These are phyloP conservation scores for Biston betularia DNA, from an alignment of 2,888 invertebrate species.

Conservation along the genomic window DNA sequence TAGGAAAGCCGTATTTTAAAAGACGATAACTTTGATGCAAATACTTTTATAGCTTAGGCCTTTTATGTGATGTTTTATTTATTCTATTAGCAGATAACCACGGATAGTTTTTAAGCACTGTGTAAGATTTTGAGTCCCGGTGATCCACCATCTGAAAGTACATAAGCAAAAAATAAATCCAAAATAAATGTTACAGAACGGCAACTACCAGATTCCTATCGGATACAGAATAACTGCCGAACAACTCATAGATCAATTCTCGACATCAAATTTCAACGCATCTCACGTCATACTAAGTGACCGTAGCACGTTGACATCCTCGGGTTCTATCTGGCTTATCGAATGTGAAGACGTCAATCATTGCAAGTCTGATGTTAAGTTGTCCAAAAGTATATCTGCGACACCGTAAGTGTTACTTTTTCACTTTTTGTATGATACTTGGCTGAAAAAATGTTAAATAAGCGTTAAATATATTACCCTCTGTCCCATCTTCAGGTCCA, in stretches of 20 bases:
- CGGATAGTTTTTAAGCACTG: too few species aligned
- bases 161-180: too few species aligned
- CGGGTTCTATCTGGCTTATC: conserved; percentile 44
- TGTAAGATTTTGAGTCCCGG: too few species aligned
- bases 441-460: too few species aligned
- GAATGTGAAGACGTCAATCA: conserved; percentile 48
- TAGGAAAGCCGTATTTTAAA: too few species aligned
- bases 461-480: neutral
- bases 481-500: neutral
- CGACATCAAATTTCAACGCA: conserved; percentile 29
- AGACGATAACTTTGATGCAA: too few species aligned
- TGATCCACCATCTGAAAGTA: too few species aligned
- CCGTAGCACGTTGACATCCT: conserved; percentile 42
- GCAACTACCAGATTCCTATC: conserved; percentile 53
- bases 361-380: conserved; percentile 46
- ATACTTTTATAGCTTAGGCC: too few species aligned
- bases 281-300: conserved; percentile 53
- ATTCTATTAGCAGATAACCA: too few species aligned
- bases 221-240: conserved; percentile 49
- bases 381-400: neutral
- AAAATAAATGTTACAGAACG: conserved; percentile 48
- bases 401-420: neutral
- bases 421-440: too few species aligned
- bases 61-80: too few species aligned
- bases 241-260: conserved; percentile 36